Evolutionary conservation across 1,140 invertebrate species (phyloP), one percentile per base, ranked within the genome.

Genomic region (Panulirus ornatus): DNA sequence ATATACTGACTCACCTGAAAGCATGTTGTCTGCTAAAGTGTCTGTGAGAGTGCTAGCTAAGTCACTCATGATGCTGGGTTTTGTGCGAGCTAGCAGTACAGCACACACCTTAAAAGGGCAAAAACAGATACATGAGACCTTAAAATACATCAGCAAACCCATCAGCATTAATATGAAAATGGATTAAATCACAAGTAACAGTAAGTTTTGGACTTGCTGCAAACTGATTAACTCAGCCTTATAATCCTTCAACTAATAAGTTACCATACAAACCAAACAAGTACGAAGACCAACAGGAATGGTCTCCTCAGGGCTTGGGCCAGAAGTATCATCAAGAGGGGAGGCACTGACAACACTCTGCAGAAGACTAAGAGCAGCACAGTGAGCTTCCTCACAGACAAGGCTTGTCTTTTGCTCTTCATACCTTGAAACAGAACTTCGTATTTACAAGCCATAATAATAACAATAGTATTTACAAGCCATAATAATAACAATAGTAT

Each of bases 341-440:
- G 76, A 63, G 36, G 88, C 47, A 70, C 81, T 66, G 40, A 90
- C 40, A 11, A 90, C 82, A 84, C 70, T 87, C 75, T 92, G 91
- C 8, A 92, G 81, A 6, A 92, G 88, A 42, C 66, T 82, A 30
- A 92, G 75, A 38, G 88, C 91, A 40, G 86, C 88, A 75, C 79
- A 76, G 38, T 90, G 86, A 22, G 88, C 88, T 30, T 92, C 91
- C 54, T 85, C 83, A 83, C 81, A 86, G 30, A 92, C 70, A 22
- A 47, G 38, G 27, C 81, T 91, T 16, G 91, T 92, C 51, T 91
- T 63, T 40, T 93, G 91, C 40, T 93, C 91, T 71, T 93, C 92
- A 76, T 92, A 82, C 73, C 85, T 91, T 58, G 11, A 22, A 27
- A 22, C 19, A 63, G 9, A 36, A 51, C n/a, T n/a, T n/a, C n/a